Conservation (phyloP, 2,888 invertebrate genomes). For the Aromia moschata region DNA sequence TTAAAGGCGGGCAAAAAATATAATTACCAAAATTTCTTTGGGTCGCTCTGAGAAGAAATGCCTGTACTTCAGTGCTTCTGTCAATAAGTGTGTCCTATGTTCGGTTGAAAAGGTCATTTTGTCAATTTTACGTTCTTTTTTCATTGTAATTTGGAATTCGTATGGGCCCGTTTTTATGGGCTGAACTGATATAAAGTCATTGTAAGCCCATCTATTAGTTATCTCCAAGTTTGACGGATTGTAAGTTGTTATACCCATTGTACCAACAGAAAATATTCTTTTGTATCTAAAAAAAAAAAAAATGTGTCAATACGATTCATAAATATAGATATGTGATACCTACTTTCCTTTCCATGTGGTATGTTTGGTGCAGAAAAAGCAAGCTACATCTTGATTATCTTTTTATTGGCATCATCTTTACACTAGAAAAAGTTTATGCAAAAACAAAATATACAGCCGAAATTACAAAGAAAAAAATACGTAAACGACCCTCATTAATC, state of each 20-base stretch:
- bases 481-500: too few relatives aligned
- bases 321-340: conserved; percentile 54
- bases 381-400: conserved; percentile 95
- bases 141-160: conserved; percentile 85
- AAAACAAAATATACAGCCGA: conserved; percentile 10
- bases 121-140: conserved; percentile 90
- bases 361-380: conserved; percentile 97
- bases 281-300: conserved; percentile 81
- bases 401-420: conserved; percentile 81
- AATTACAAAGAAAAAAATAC: neutral
- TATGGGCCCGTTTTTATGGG: conserved; percentile 66
- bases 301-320: conserved; percentile 1
- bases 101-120: conserved; percentile 97
- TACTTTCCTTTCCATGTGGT: conserved; percentile 98
- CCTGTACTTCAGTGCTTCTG: conserved; percentile 86
- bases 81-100: conserved; percentile 89
- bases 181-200: conserved; percentile 54
- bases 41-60: conserved; percentile 83
- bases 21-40: conserved; percentile 78
- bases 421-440: conserved; percentile 7
- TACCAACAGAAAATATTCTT: conserved; percentile 95
- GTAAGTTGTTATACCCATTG: conserved; percentile 95
- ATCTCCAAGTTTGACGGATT: conserved; percentile 90
- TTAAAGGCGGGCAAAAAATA: neutral
- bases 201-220: conserved; percentile 90